Base-by-base conservation (phyloP, 1,140 invertebrate genomes). In the Anastrepha ludens region DNA sequence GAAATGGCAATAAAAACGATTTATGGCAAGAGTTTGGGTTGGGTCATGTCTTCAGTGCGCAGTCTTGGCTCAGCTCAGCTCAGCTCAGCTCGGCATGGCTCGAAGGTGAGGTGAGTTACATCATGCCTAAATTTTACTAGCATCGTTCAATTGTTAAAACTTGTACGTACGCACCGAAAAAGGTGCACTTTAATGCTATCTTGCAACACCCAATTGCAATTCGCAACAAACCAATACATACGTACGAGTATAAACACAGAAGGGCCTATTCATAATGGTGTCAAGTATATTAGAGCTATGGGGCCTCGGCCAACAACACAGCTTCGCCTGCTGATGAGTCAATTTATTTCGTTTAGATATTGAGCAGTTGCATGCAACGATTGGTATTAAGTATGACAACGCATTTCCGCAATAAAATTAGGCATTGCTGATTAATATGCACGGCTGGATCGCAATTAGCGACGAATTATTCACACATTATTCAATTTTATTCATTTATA, bases 1-100 rank as follows among this genome's bases (percentile, higher is more conserved):
- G 74, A 81, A 81, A 50, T 55, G 47, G 74, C 47, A 55, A 81
- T 81, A 81, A 81, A 81, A 81, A 58, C 74, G 74, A 81, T 81
- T 81, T 81, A 81, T 81, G 47, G 74, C 50, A 20, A 29, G 29
- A 81, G 74, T 81, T 81, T 81, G 74, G 74, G 74, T 81, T 55
- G 74, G 74, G 74, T 81, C 74, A 81, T 81, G 74, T 81, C 74
- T 81, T 50, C 47, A 47, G 20, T 55, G 74, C 74, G 67, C 74
- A 55, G 47, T 7, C 64, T 67, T 67, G 64, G 64, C 29, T 29
- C 29, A 29, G 17, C 29, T 29, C 29, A 29, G 64, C 29, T 29
- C 29, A 29, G 17, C 29, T 29, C 29, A 29, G 17, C 29, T 29
- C 29, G 29, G 29, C 29, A 0, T 29, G 29, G 29, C 5, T 29